Conservation (phyloP, 2,797 vertebrate genomes). For the Silurus lanzhouensis region DNA sequence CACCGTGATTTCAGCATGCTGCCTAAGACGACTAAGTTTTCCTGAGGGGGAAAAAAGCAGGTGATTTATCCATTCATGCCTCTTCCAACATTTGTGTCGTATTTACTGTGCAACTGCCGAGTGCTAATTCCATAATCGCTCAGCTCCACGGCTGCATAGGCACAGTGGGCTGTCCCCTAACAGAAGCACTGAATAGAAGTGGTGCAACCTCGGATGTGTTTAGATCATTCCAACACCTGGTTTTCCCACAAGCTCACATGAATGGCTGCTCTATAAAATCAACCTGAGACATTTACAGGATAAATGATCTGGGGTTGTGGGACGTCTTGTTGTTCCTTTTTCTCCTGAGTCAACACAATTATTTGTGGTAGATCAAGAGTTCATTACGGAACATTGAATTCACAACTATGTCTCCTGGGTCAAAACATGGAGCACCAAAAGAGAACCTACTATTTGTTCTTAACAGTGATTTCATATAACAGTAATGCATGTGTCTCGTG, state of each 20-base stretch:
- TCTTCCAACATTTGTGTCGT: slow-evolving; percentile 63
- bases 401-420: slow-evolving; percentile 46
- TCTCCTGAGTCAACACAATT: slow-evolving; percentile 55
- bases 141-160: slow-evolving; percentile 51
- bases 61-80: slow-evolving; percentile 55
- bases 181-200: slow-evolving; percentile 57
- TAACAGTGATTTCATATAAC: background rate
- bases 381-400: slow-evolving; percentile 49
- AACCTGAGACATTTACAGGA: slow-evolving; percentile 45
- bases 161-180: slow-evolving; percentile 66
- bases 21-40: slow-evolving; percentile 56
- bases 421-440: background rate
- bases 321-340: slow-evolving; percentile 52
- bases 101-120: slow-evolving; percentile 71
- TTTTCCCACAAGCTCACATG: slow-evolving; percentile 61
- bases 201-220: slow-evolving; percentile 61
- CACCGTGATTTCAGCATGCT: slow-evolving; percentile 33
- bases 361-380: slow-evolving; percentile 58
- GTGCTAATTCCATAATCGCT: slow-evolving; percentile 76
- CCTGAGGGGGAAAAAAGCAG: slow-evolving; percentile 63
- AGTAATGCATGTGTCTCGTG: background rate
- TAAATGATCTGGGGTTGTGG: slow-evolving; percentile 52
- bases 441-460: background rate
- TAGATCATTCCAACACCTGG: slow-evolving; percentile 74
- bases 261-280: slow-evolving; percentile 52